Evolutionary conservation across 2,113 vertebrate species (phyloP), one percentile per base, ranked within the genome.

Genomic region (Oceanites oceanicus): DNA sequence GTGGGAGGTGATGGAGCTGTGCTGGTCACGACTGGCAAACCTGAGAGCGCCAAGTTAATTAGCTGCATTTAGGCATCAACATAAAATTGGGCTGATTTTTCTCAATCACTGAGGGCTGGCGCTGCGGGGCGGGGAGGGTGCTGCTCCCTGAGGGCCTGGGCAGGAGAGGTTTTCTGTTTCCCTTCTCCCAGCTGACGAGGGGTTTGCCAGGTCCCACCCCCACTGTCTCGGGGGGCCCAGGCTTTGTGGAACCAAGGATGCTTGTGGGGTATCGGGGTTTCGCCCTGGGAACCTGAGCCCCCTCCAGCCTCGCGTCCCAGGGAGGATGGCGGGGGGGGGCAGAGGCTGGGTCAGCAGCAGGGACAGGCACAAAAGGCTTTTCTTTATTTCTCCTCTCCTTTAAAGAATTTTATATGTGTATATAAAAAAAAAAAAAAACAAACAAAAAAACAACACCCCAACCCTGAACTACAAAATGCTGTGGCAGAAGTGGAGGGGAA

Each of bases 41-140:
- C 71, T 44, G 82, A 71, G 88, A 47, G 55, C 11, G 2, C 82
- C 34, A 5, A 21, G 49, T 52, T 13, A 13, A 34, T n/a, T 13
- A 59, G 21, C 47, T 73, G 72, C 34, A 1, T 56, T 83, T 49
- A 8, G 53, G 27, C 42, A 52, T 10, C 13, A 3, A 15, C 45
- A 52, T 12, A 0, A 61, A 85, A 45, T 4, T 2, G 85, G 47
- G 50, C 65, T 74, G 55, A 12, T 75, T 44, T 32, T 42, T 32
- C 50, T 36, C 15, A 6, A 0, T 36, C 29, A 1, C 38, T 15
- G 44, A 13, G 68, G 40, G 71, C 52, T 36, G 40, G 15, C 0
- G 5, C 53, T 58, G 58, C 4, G 2, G 38, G 83, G 27, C 1
- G 6, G 45, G 75, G 55, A 56, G 70, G 53, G 10, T 0, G 4